These are phyloP conservation scores for Zosterops lateralis DNA, from an alignment of 2,113 vertebrate species.

Conservation along the genomic window DNA sequence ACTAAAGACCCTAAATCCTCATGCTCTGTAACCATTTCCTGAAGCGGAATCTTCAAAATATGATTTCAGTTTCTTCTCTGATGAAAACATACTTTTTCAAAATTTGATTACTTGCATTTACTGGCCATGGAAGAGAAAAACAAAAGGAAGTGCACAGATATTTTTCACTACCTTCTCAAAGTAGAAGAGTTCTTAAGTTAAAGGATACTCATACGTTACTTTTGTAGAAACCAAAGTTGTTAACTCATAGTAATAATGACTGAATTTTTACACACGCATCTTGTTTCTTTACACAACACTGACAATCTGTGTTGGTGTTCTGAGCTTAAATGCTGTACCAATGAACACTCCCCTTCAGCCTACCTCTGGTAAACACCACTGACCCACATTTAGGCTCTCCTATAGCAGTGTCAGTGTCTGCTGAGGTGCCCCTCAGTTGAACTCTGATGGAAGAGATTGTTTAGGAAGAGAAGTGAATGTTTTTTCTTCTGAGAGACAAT, in stretches of 20 bases:
- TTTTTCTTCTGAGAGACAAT: neutral
- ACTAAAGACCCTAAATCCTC: neutral
- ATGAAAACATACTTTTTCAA: neutral
- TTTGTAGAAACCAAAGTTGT: neutral
- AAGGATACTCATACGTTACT: neutral
- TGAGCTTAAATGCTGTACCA: neutral
- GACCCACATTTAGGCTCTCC: neutral
- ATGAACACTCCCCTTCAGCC: neutral
- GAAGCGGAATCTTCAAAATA: neutral
- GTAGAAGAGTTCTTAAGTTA: neutral
- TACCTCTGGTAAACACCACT: neutral
- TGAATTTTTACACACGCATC: neutral
- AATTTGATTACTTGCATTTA: neutral
- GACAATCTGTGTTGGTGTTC: neutral
- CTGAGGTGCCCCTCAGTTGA: neutral
- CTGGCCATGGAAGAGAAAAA: neutral
- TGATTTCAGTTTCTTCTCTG: neutral
- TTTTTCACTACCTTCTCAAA: neutral
- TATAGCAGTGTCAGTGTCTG: neutral
- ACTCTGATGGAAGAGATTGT: neutral
- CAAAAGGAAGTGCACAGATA: fast-evolving
- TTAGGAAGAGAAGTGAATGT: neutral
- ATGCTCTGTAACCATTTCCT: neutral
- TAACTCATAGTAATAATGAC: neutral
- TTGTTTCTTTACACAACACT: neutral